A percentile compares a stretch with the other conserved stretches of the same genome.
Conservation (phyloP, 2,797 vertebrate species). For the Pelobates cultripes region DNA sequence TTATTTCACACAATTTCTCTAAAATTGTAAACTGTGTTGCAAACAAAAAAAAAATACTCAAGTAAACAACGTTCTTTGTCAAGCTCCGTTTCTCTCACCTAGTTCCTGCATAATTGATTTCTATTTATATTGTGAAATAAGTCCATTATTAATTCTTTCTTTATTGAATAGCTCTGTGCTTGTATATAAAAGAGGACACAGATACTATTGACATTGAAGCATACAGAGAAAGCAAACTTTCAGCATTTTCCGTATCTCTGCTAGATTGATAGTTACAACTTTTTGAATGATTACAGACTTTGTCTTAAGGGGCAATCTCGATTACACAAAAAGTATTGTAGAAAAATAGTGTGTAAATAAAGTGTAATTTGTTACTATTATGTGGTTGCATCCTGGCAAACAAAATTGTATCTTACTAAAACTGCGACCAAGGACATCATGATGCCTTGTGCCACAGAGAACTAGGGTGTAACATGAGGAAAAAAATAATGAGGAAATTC, state of each 20-base stretch:
- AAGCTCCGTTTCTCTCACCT: constrained; percentile 7
- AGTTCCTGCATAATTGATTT: constrained; percentile 30
- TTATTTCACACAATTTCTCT: no score
- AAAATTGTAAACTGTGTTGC: no score
- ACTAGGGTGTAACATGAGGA: no score
- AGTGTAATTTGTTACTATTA: no score
- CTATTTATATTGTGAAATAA: background rate
- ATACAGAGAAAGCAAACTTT: constrained; percentile 32
- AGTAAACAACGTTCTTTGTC: background rate
- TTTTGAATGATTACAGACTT: constrained; percentile 14
- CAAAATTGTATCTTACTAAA: no score
- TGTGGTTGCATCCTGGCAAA: no score
- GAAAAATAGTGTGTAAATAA: background rate
- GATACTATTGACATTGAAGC: constrained; percentile 30
- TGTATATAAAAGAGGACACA: constrained; percentile 10
- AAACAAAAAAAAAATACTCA: no score
- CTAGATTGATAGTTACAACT: background rate
- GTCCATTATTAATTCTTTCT: constrained; percentile 27
- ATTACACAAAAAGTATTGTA: background rate
- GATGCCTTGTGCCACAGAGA: no score
- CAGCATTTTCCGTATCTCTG: constrained; percentile 30
- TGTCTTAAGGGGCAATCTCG: background rate
- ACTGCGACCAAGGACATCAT: no score
- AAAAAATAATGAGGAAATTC: no score
- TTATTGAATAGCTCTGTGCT: background rate